Evolutionary conservation across 2,888 invertebrate genomes (phyloP).

Genomic region (Pachymerium ferrugineum): DNA sequence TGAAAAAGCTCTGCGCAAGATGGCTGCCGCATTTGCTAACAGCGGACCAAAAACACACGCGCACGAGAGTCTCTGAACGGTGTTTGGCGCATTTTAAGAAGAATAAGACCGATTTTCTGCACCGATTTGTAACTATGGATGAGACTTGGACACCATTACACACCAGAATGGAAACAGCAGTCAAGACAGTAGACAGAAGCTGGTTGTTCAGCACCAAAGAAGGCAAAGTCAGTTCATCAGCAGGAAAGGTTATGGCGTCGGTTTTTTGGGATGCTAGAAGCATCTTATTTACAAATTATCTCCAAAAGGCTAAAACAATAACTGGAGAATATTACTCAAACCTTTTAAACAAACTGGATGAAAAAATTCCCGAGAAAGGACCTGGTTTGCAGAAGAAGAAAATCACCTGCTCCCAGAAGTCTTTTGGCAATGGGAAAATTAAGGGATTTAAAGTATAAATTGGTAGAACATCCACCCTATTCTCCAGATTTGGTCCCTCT

Average conservation of each 20-base stretch:
- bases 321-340: not conserved
- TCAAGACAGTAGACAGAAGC: not conserved
- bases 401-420: not conserved
- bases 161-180: conserved; percentile 42
- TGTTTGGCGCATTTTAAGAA: conserved; percentile 39
- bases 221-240: no score
- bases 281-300: not conserved
- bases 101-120: conserved; percentile 40
- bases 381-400: not conserved
- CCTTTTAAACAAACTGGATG: not conserved
- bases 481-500: not conserved
- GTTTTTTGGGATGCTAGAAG: no score
- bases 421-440: not conserved
- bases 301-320: not conserved
- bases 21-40: conserved; percentile 45
- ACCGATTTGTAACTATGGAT: conserved; percentile 44
- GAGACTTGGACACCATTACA: conserved; percentile 45
- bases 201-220: no score
- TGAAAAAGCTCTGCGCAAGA: conserved; percentile 43
- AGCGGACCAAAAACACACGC: conserved; percentile 42
- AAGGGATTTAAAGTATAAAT: not conserved
- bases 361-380: not conserved
- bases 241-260: no score
- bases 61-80: conserved; percentile 41
- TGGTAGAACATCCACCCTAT: not conserved